Base-by-base conservation (phyloP, 1,140 invertebrate genomes). In the Drosophila erecta region DNA sequence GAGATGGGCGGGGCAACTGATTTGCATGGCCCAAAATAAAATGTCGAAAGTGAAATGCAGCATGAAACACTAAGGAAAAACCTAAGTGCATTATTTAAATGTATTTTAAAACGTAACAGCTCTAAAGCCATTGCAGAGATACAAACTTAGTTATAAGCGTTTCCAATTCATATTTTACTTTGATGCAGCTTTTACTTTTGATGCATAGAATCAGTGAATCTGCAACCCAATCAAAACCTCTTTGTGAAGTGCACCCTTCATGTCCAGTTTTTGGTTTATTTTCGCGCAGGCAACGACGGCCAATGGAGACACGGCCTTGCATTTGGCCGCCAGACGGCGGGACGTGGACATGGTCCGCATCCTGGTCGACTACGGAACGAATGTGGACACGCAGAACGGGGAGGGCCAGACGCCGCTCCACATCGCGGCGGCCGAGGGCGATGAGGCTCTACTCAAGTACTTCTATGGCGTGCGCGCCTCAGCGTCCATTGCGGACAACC, bases 401-500 rank as follows among this genome's bases (percentile, higher is more conserved):
- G 96, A 98, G 50, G 98, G 98, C 0, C 97, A 98, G 92, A 99
- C 98, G 0, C 94, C 98, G 1, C 92, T 99, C 22, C 98, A 99
- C 85, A 97, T 99, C 57, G 97, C 98, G 0, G 97, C 98, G n/a
- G 96, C 96, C 7, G 97, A 98, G 90, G 98, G 98, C 4, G 98
- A 99, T 91, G 98, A 99, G 91, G 94, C 95, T 0, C 93, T 99
- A 40, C 96, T 99, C 1, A 99, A 99, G 93, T 98, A 98, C 92
- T 97, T 99, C 89, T 98, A 98, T 91, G 95, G 97, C 27, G 96
- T 98, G 38, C 95, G 98, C 84, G 98, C 98, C 2, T 98, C 97
- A 66, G 97, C 98, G 10, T 97, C 97, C 76, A 96, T 99, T 71
- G 94, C 96, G 37, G 98, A 99, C 92, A 97, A 98, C 92, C 97